Evolutionary conservation across 2,888 invertebrate genomes (phyloP).

Genomic region (Eupithecia centaureata): DNA sequence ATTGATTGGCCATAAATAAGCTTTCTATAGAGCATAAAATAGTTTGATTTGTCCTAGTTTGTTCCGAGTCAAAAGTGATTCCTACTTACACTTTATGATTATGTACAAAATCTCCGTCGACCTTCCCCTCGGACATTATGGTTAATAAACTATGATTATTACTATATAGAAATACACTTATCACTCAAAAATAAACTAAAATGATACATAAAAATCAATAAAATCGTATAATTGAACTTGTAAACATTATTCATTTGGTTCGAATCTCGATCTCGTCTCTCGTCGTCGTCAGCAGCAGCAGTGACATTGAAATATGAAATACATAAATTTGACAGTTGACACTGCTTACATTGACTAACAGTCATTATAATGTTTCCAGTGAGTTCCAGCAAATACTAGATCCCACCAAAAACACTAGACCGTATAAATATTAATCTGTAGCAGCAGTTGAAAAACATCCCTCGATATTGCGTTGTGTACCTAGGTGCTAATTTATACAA

Average conservation of each 20-base stretch:
- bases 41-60: not conserved
- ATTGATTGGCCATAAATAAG: not conserved
- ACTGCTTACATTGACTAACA: no score
- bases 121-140: conserved; percentile 39
- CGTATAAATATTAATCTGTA: no score
- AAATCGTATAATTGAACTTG: not conserved
- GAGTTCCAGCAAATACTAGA: no score
- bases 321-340: no score
- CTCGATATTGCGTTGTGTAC: no score
- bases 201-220: no score
- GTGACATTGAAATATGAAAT: no score
- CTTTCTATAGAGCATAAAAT: not conserved
- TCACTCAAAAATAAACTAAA: not conserved
- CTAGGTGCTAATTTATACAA: no score
- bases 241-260: not conserved
- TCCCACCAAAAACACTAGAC: no score
- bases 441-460: no score
- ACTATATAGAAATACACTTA: not conserved
- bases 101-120: conserved; percentile 18
- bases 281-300: no score
- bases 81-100: conserved; percentile 44
- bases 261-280: not conserved
- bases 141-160: conserved; percentile 15
- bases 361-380: no score
- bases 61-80: not conserved